phyloP scores from a whole-genome alignment of 2,797 vertebrate genomes.

The Allobates femoralis region DNA sequence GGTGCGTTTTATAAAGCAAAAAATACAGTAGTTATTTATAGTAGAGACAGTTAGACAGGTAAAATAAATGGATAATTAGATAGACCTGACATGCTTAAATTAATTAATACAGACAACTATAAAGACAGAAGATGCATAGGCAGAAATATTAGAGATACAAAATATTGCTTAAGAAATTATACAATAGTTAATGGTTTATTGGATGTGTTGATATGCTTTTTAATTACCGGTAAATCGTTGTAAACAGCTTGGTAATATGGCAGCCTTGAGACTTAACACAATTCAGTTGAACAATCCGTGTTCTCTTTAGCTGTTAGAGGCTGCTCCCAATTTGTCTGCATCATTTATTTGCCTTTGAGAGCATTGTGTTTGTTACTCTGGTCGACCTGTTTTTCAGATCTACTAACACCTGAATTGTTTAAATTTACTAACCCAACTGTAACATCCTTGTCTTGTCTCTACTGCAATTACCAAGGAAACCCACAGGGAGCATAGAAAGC shows the following conservation, averaged over 20 bases:
- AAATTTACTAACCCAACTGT: conserved; percentile 58
- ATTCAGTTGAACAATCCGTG: conserved; percentile 38
- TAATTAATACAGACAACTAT: too few species aligned
- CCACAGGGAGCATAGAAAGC: conserved; percentile 54
- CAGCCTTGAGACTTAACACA: conserved; percentile 45
- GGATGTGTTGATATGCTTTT: conserved; percentile 17
- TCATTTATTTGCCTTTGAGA: conserved; percentile 42
- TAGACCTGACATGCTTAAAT: too few species aligned
- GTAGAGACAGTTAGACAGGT: too few species aligned
- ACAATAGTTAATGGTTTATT: conserved; percentile 3
- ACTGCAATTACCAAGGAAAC: conserved; percentile 60
- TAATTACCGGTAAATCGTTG: conserved; percentile 43
- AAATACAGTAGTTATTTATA: too few species aligned
- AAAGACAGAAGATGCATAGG: too few species aligned
- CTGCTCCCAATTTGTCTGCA: conserved; percentile 54
- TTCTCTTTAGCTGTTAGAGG: conserved; percentile 35
- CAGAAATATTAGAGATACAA: background rate
- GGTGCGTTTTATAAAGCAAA: too few species aligned
- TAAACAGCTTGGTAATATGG: conserved; percentile 37
- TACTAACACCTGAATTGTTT: conserved; percentile 57
- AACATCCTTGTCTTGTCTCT: conserved; percentile 52
- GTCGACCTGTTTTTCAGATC: conserved; percentile 50
- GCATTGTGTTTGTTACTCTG: conserved; percentile 45
- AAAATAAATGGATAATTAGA: too few species aligned
- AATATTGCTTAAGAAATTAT: conserved; percentile 6